phyloP scores from a whole-genome alignment of 2,113 vertebrate genomes.

The Trochalopteron elliotii region DNA sequence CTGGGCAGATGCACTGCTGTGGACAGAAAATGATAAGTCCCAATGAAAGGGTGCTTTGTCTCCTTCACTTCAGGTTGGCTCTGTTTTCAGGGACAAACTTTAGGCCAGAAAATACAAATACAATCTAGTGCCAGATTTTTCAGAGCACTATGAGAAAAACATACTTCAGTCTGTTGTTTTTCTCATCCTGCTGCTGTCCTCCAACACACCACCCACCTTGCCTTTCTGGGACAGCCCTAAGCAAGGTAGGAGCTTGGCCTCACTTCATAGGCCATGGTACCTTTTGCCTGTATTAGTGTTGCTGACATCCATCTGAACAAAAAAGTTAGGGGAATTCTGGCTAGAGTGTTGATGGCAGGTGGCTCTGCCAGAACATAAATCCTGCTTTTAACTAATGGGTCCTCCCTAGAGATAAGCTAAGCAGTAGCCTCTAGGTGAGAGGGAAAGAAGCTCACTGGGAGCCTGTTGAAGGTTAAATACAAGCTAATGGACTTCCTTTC shows the following conservation, averaged over 20 bases:
- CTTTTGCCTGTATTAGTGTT: neutral
- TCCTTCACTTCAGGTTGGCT: neutral
- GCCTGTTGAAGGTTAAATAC: neutral
- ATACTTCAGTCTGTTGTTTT: neutral
- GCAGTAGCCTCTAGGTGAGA: neutral
- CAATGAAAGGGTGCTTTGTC: neutral
- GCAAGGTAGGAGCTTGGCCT: neutral
- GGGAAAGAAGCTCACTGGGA: neutral
- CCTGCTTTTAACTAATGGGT: neutral
- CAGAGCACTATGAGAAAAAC: neutral
- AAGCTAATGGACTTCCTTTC: neutral
- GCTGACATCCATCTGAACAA: neutral
- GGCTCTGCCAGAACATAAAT: neutral
- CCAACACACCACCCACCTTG: neutral
- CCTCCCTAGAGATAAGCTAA: constrained; percentile 11
- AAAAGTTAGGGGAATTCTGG: constrained; percentile 40
- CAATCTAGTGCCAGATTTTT: neutral
- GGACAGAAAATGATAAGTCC: neutral
- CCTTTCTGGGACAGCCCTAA: neutral
- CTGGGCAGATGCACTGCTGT: neutral
- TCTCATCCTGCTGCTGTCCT: neutral
- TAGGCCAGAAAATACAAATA: neutral
- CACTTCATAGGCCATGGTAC: neutral
- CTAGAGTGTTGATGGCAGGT: neutral
- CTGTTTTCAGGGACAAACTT: neutral